Evolutionary conservation across 2,888 invertebrate genomes (phyloP).

Genomic region (Chaetogeoica ovagalla): DNA sequence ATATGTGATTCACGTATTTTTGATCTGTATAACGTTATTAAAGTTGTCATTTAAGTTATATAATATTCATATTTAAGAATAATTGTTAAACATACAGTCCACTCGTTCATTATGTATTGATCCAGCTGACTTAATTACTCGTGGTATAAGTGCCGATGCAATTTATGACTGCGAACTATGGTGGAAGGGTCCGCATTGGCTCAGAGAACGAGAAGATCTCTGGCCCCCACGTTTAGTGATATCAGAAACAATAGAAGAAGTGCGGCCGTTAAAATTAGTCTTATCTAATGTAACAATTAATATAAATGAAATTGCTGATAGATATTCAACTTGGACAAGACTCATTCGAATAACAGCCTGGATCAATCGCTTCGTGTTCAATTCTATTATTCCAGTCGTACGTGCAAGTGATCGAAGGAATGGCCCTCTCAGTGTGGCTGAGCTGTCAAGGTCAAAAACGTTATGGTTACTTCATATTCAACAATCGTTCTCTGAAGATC

Average conservation of each 20-base stretch:
- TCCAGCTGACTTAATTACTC: neutral
- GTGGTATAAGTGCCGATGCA: neutral
- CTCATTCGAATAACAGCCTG: neutral
- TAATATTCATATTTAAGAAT: too few relatives aligned
- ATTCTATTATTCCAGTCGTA: neutral
- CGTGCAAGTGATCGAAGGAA: neutral
- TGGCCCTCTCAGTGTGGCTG: neutral
- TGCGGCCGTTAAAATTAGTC: neutral
- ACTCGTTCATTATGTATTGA: neutral
- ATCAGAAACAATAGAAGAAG: neutral
- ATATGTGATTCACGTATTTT: too few relatives aligned
- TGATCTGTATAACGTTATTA: too few relatives aligned
- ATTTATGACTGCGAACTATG: neutral
- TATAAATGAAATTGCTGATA: neutral
- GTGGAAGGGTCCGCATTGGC: conserved; percentile 1
- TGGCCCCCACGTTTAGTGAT: neutral
- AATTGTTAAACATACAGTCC: too few relatives aligned
- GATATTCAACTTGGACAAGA: neutral
- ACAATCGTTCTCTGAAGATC: neutral
- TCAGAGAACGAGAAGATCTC: neutral
- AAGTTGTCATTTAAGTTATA: too few relatives aligned
- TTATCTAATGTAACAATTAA: neutral
- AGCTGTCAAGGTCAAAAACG: neutral
- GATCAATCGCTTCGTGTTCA: neutral
- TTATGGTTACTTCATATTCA: neutral